phyloP scores from a whole-genome alignment of 2,888 invertebrate species.

The Choreutis nemorana region DNA sequence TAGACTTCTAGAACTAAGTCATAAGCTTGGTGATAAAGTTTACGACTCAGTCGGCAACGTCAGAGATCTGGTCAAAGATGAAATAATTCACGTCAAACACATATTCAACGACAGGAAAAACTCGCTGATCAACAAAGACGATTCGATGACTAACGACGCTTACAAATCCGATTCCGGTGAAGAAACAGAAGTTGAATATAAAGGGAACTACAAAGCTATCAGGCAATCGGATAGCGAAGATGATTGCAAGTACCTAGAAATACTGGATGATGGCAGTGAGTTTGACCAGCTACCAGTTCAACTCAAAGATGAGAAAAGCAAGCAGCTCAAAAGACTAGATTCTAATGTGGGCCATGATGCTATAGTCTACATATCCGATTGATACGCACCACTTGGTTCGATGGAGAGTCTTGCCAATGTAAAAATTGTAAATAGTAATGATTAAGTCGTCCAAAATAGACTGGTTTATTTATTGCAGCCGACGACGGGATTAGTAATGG shows the following conservation, averaged over 20 bases:
- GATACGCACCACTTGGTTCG: conserved; percentile 7
- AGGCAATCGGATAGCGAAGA: conserved; percentile 42
- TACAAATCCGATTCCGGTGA: conserved; percentile 13
- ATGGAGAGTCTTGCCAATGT: conserved; percentile 5
- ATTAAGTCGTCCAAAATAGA: no score
- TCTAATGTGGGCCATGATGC: conserved; percentile 13
- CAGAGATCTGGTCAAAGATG: conserved; percentile 29
- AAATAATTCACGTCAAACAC: conserved; percentile 26
- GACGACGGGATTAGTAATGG: no score
- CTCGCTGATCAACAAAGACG: conserved; percentile 23
- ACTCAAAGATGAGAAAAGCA: conserved; percentile 15
- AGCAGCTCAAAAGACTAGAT: conserved; percentile 21
- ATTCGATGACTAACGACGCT: conserved; percentile 22
- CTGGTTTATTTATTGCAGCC: no score
- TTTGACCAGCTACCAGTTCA: conserved; percentile 20
- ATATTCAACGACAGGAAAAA: conserved; percentile 28
- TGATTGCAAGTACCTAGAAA: conserved; percentile 45
- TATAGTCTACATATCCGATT: conserved; percentile 20
- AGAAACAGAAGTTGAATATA: conserved; percentile 20
- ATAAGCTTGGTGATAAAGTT: conserved; percentile 34
- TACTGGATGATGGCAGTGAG: conserved; percentile 49
- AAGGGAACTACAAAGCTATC: conserved; percentile 24
- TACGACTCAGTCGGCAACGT: conserved; percentile 41
- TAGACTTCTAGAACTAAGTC: conserved; percentile 34
- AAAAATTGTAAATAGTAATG: no score